Conservation (phyloP, 2,888 invertebrate species). For the Ophion obscuratus region DNA sequence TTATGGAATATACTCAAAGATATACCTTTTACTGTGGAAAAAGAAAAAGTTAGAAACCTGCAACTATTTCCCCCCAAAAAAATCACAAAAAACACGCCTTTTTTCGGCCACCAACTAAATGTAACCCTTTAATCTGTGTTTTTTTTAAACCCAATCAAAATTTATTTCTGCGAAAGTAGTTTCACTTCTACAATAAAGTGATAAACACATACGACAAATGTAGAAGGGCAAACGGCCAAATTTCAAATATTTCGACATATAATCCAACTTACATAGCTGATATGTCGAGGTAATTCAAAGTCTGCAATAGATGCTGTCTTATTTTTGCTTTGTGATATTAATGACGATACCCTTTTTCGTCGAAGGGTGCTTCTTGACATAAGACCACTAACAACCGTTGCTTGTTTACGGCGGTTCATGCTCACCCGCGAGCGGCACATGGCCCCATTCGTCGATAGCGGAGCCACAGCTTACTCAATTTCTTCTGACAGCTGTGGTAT, state of each 20-base stretch:
- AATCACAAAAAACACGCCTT: neutral
- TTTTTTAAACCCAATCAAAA: slow-evolving; percentile 2
- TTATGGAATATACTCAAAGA: neutral
- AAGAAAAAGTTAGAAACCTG: no score
- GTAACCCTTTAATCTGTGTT: neutral
- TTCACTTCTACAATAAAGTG: slow-evolving; percentile 11
- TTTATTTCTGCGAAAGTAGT: slow-evolving; percentile 5
- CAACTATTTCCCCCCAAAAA: neutral
- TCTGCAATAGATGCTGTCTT: slow-evolving; percentile 3
- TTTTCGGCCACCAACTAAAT: neutral
- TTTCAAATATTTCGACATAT: slow-evolving; percentile 4
- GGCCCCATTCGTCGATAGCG: neutral
- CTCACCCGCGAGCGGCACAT: slow-evolving; percentile 3
- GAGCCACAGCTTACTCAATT: no score
- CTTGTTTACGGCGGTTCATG: slow-evolving; percentile 4
- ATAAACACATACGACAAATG: slow-evolving; percentile 13
- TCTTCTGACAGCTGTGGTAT: no score
- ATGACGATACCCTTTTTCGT: slow-evolving; percentile 4
- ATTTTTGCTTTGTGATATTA: slow-evolving; percentile 6
- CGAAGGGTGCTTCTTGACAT: slow-evolving; percentile 5
- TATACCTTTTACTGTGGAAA: neutral
- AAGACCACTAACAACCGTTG: neutral
- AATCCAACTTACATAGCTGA: slow-evolving; percentile 3
- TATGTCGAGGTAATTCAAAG: slow-evolving; percentile 6
- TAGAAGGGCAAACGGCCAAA: neutral